Conservation (phyloP, 2,888 invertebrate species). For the Leucoma salicis region DNA sequence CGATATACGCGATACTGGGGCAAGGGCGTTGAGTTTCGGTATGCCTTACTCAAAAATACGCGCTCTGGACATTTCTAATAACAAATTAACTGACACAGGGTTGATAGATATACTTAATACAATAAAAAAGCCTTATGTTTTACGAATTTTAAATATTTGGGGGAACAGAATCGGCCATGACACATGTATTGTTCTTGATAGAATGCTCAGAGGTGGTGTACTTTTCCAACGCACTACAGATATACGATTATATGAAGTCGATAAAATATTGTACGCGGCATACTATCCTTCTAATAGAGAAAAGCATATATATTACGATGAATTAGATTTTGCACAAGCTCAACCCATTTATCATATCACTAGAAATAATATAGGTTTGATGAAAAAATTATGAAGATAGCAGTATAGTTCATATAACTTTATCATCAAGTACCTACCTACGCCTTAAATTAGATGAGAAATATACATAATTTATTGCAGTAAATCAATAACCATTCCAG, state of each 20-base stretch:
- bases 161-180: slow-evolving; percentile 63
- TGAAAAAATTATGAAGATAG: neutral
- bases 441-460: too few species aligned
- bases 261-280: slow-evolving; percentile 55
- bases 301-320: slow-evolving; percentile 80
- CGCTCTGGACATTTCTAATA: slow-evolving; percentile 81
- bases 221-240: slow-evolving; percentile 66
- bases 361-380: slow-evolving; percentile 42
- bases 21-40: slow-evolving; percentile 77
- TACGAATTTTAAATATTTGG: slow-evolving; percentile 69
- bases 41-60: slow-evolving; percentile 82
- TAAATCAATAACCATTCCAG: too few species aligned
- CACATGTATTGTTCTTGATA: slow-evolving; percentile 61
- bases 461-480: too few species aligned
- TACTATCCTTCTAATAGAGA: slow-evolving; percentile 70
- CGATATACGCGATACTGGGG: slow-evolving; percentile 79
- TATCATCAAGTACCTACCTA: too few species aligned
- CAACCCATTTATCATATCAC: slow-evolving; percentile 66
- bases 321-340: slow-evolving; percentile 66
- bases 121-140: slow-evolving; percentile 74
- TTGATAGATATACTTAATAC: slow-evolving; percentile 78
- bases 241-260: slow-evolving; percentile 59
- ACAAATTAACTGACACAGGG: slow-evolving; percentile 79
- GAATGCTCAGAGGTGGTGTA: slow-evolving; percentile 60
- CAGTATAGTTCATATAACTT: too few species aligned